Evolutionary conservation across 2,888 invertebrate species (phyloP).

Genomic region (Stenodema calcarata): DNA sequence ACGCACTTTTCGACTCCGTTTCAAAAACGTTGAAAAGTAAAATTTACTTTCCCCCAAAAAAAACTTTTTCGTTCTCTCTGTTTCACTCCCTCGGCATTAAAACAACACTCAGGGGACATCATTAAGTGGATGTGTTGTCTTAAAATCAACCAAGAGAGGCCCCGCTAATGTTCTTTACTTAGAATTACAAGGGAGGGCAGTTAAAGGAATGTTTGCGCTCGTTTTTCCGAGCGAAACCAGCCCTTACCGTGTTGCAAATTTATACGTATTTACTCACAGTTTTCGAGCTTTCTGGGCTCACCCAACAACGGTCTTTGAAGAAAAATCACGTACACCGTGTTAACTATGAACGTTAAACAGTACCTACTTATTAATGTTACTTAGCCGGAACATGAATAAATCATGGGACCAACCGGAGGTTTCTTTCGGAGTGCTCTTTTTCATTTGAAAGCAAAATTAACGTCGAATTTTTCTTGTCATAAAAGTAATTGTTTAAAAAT

Average conservation of each 20-base stretch:
- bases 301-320: neutral
- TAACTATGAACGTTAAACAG: too few species aligned
- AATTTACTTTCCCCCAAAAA: neutral
- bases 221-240: neutral
- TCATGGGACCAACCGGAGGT: too few species aligned
- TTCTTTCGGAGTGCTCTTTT: too few species aligned
- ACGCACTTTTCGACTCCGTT: neutral
- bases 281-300: neutral
- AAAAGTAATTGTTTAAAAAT: too few species aligned
- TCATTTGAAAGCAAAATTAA: too few species aligned
- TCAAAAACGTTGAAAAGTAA: neutral
- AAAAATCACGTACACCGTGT: neutral
- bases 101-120: slow-evolving; percentile 31
- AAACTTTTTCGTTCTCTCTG: neutral
- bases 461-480: too few species aligned
- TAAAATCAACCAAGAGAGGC: slow-evolving; percentile 4
- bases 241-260: neutral
- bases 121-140: slow-evolving; percentile 40
- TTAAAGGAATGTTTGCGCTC: neutral
- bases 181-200: slow-evolving; percentile 1
- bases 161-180: slow-evolving; percentile 12
- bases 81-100: neutral
- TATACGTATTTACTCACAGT: neutral
- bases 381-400: too few species aligned
- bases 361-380: too few species aligned